Evolutionary conservation across 2,797 vertebrate species (phyloP).

Genomic region (Hybognathus amarus): DNA sequence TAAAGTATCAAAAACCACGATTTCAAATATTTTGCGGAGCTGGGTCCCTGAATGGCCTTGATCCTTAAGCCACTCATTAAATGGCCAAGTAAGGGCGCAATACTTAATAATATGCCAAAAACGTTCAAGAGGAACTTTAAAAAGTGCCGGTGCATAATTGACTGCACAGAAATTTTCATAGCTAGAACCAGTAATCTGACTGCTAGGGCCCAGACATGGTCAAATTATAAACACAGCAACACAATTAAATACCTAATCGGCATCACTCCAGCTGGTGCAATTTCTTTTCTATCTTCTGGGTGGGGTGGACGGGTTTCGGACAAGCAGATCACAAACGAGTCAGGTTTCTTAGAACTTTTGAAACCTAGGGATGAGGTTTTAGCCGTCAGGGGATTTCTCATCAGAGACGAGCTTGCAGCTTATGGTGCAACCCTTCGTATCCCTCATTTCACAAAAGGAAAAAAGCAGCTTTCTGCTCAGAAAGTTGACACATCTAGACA

Average conservation of each 20-base stretch:
- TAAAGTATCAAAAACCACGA: constrained; percentile 2
- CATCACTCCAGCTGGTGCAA: background rate
- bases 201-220: background rate
- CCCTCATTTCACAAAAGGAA: constrained; percentile 8
- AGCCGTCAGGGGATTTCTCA: constrained; percentile 6
- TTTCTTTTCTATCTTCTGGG: constrained; percentile 10
- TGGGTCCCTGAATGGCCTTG: constrained; percentile 4
- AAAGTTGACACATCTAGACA: background rate
- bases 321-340: constrained; percentile 23
- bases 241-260: background rate
- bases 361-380: constrained; percentile 24
- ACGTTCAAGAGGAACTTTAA: background rate
- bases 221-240: background rate
- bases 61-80: background rate
- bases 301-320: constrained; percentile 20
- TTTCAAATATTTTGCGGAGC: constrained; percentile 4
- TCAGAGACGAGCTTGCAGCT: constrained; percentile 14
- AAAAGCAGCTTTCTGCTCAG: background rate
- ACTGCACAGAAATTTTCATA: constrained; percentile 1
- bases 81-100: background rate
- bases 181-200: constrained; percentile 4
- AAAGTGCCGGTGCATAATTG: background rate
- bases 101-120: constrained; percentile 6
- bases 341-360: constrained; percentile 19
- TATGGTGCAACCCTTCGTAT: background rate